A percentile compares a stretch with the other conserved stretches of the same genome.
phyloP scores from a whole-genome alignment of 2,888 invertebrate genomes.

The Ephialtes manifestator region DNA sequence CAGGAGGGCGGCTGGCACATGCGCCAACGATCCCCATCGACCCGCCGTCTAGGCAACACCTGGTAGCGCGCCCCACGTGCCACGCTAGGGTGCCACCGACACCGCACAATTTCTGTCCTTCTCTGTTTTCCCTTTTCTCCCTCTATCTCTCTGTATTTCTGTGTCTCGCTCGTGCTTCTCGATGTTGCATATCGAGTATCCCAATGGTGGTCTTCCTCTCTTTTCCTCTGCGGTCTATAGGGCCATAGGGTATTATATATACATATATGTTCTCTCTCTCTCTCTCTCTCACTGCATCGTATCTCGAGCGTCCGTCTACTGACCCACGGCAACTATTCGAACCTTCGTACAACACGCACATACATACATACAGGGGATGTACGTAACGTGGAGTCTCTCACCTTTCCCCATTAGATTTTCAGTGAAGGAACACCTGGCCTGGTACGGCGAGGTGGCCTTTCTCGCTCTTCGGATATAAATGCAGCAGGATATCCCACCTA shows the following conservation, averaged over 20 bases:
- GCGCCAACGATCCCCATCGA: constrained; percentile 79
- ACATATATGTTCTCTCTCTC: no score
- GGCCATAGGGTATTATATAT: background rate
- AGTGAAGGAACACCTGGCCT: constrained; percentile 61
- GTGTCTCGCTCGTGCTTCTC: constrained; percentile 24
- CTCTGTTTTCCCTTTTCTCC: background rate
- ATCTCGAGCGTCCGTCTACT: constrained; percentile 74
- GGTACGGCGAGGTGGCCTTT: background rate
- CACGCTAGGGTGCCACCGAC: constrained; percentile 79
- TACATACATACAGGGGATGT: constrained; percentile 10
- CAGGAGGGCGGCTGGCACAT: constrained; percentile 74
- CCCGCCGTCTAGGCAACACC: constrained; percentile 81
- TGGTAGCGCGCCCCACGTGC: constrained; percentile 81
- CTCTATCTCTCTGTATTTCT: background rate
- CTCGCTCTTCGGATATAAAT: constrained; percentile 26
- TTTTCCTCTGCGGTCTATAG: constrained; percentile 52
- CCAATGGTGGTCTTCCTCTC: constrained; percentile 78
- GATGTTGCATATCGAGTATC: constrained; percentile 78
- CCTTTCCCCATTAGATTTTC: constrained; percentile 47
- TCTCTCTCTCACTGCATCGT: constrained; percentile 27
- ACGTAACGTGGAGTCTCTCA: constrained; percentile 22
- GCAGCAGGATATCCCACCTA: constrained; percentile 17
- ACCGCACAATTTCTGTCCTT: constrained; percentile 70
- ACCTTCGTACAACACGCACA: constrained; percentile 4
- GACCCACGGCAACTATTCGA: constrained; percentile 79